These are phyloP conservation scores for Pseudonaja textilis DNA, from an alignment of 2,113 vertebrate genomes.

Conservation along the genomic window DNA sequence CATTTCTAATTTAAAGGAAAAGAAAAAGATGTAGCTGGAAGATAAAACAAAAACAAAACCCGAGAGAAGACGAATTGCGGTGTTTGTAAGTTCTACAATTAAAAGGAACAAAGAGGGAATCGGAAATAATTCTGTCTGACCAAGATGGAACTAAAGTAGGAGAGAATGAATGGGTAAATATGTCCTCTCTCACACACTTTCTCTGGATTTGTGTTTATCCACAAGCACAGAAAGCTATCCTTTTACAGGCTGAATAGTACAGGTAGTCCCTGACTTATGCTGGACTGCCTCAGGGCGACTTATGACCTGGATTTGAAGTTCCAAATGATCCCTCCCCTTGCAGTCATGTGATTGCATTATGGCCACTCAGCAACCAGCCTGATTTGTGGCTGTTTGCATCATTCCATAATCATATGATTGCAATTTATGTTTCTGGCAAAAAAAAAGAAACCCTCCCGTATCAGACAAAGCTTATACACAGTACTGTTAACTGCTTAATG, in stretches of 20 bases:
- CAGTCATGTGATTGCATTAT: neutral
- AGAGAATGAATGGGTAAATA: neutral
- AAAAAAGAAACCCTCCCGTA: neutral
- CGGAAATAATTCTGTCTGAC: conserved; percentile 17
- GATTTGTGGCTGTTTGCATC: neutral
- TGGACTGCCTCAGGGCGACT: neutral
- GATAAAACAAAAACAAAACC: conserved; percentile 3
- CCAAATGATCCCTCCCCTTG: neutral
- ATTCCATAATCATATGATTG: neutral
- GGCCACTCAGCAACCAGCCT: neutral
- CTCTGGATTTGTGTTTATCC: neutral
- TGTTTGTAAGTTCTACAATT: conserved; percentile 41
- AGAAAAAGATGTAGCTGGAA: conserved; percentile 21
- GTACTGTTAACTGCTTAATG: neutral
- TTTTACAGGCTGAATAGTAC: neutral
- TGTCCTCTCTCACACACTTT: neutral
- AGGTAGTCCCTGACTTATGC: neutral
- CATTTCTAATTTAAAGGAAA: conserved; percentile 49
- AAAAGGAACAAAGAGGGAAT: conserved; percentile 46
- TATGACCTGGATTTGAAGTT: neutral
- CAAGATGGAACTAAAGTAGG: neutral
- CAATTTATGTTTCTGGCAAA: neutral
- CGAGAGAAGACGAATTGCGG: conserved; percentile 30
- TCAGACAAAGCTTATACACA: neutral
- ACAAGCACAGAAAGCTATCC: neutral